Evolutionary conservation across 1,140 invertebrate genomes (phyloP), one percentile per base, ranked within the genome.

Genomic region (Heliothis virescens): DNA sequence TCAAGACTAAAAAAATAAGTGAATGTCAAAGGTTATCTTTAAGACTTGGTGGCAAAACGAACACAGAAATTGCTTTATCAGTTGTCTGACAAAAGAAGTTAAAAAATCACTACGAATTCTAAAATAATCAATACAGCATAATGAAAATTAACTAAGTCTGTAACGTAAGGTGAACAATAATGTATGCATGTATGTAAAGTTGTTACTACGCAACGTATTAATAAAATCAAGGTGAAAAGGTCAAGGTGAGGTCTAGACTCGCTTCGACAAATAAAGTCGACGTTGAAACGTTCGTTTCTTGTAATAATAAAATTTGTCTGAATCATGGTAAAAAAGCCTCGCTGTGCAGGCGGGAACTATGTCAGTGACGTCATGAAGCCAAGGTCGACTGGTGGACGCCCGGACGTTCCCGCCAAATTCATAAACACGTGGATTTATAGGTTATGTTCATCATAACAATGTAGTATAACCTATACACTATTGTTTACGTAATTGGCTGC

Each of bases 311-410:
- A 67, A 79, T 73, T 83, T 62, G 79, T 82, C 76, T 67, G 85
- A 84, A 84, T 85, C 79, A 72, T 80, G 75, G 80, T 80, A 86
- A 87, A 89, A 88, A 87, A 65, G 79, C 81, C 83, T 80, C 83
- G 80, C 82, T 86, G 78, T 87, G 87, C 88, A 90, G 84, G 81
- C 79, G 83, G 90, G 91, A 93, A 93, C 88, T 93, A 93, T 92
- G 91, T 92, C 91, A 92, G 82, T 94, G 91, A 93, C 91, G 93
- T 93, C 89, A 91, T 71, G 82, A 78, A 72, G 79, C 80, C 91
- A 93, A 93, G 93, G 92, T 85, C 91, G 89, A 87, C 90, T 83
- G 87, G 89, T 89, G 82, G 73, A 86, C 82, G 84, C 62, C 69
- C 69, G 79, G 34, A 76, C 50, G 62, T 92, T 93, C 93, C 93